Percentiles rank a stretch among this genome's conserved stretches.
phyloP scores from a whole-genome alignment of 2,113 vertebrate genomes.

The Melozone crissalis region DNA sequence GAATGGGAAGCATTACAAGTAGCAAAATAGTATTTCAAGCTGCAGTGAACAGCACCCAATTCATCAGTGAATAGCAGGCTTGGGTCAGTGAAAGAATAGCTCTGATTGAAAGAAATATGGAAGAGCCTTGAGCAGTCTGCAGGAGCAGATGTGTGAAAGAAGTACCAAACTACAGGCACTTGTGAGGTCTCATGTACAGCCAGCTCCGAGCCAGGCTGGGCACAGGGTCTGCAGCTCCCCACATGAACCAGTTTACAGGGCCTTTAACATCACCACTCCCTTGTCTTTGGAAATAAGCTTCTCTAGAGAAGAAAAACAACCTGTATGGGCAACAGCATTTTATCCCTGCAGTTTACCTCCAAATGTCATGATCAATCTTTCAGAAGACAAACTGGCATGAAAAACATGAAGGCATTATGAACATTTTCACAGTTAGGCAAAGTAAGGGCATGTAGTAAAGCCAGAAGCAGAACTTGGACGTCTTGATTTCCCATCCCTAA shows the following conservation, averaged over 20 bases:
- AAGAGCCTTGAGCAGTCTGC: neutral
- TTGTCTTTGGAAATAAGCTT: neutral
- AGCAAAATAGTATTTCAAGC: slow-evolving; percentile 2
- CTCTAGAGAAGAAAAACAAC: neutral
- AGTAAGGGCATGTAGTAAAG: neutral
- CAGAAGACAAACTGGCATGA: neutral
- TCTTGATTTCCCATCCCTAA: neutral
- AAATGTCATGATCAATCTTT: neutral
- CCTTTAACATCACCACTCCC: neutral
- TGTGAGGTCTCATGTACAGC: neutral
- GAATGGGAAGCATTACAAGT: slow-evolving; percentile 46
- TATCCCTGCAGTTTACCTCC: neutral
- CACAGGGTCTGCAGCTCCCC: neutral
- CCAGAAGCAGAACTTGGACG: neutral
- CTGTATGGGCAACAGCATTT: neutral
- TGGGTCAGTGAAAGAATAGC: slow-evolving; percentile 19
- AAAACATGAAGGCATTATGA: neutral
- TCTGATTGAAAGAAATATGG: slow-evolving; percentile 31
- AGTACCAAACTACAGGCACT: neutral
- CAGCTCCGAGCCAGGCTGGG: neutral
- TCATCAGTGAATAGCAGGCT: neutral
- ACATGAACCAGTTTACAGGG: rapidly evolving
- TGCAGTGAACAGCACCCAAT: slow-evolving; percentile 31
- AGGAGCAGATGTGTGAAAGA: slow-evolving; percentile 9
- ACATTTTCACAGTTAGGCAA: neutral